These are phyloP conservation scores for Phocides pigmalion DNA, from an alignment of 1,140 invertebrate genomes.

Conservation along the genomic window DNA sequence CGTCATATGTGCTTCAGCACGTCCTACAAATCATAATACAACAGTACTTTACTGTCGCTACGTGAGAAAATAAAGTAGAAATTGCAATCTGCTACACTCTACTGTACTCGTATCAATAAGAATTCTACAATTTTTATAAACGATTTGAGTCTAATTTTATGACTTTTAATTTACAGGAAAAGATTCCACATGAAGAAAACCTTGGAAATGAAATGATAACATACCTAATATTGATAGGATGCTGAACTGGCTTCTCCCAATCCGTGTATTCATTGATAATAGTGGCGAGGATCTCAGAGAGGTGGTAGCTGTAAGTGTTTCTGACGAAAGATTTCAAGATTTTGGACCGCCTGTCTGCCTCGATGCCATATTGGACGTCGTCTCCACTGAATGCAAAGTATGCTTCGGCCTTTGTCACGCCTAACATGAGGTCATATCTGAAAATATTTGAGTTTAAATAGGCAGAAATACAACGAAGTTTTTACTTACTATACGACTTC, in stretches of 20 bases:
- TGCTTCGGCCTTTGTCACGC: slow-evolving; percentile 94
- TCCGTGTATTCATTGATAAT: slow-evolving; percentile 99
- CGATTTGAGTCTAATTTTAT: too few relatives aligned
- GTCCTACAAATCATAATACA: too few relatives aligned
- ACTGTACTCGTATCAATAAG: too few relatives aligned
- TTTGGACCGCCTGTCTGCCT: slow-evolving; percentile 93
- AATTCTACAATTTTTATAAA: too few relatives aligned
- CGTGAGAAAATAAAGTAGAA: too few relatives aligned
- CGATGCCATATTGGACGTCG: slow-evolving; percentile 96
- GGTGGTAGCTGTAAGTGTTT: slow-evolving; percentile 95
- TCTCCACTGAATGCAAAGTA: slow-evolving; percentile 95
- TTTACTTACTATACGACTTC: too few relatives aligned
- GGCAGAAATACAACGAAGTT: not conserved
- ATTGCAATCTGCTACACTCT: too few relatives aligned
- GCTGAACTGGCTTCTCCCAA: slow-evolving; percentile 96
- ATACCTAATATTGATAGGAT: slow-evolving; percentile 94
- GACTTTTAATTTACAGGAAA: too few relatives aligned
- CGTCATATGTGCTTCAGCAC: too few relatives aligned
- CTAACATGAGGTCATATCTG: slow-evolving; percentile 96
- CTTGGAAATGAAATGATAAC: not conserved
- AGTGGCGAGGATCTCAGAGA: slow-evolving; percentile 92
- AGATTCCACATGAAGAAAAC: too few relatives aligned
- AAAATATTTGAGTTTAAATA: not conserved
- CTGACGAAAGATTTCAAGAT: slow-evolving; percentile 96
- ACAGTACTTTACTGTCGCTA: too few relatives aligned